A percentile compares a stretch with the other conserved stretches of the same genome.
Conservation (phyloP, 2,113 vertebrate species). For the Sylvia atricapilla region DNA sequence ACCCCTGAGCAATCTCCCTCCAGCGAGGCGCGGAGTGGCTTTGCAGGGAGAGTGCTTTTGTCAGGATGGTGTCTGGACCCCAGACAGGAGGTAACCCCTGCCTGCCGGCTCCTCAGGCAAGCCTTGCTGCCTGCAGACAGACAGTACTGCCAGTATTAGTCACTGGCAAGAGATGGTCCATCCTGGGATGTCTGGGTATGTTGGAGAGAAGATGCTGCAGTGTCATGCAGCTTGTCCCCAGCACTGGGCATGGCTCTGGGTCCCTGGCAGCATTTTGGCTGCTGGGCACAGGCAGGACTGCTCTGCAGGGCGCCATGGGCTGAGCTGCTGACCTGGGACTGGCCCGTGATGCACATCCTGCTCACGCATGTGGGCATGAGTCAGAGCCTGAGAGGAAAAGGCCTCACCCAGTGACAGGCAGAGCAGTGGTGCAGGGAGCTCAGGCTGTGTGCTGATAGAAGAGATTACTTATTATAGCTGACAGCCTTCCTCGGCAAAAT, state of each 20-base stretch:
- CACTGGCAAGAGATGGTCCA: neutral
- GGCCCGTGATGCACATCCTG: slow-evolving; percentile 61
- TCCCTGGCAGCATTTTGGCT: neutral
- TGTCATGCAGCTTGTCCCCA: rapidly evolving
- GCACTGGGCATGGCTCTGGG: rapidly evolving
- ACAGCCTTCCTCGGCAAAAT: neutral
- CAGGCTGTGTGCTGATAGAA: neutral
- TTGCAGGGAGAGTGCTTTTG: neutral
- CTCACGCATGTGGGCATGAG: slow-evolving; percentile 57
- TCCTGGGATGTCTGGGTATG: neutral
- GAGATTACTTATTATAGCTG: neutral
- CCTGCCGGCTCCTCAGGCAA: neutral
- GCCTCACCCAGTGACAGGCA: slow-evolving; percentile 38
- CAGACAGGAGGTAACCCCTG: neutral
- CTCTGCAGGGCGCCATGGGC: rapidly evolving
- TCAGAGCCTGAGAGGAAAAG: slow-evolving; percentile 51
- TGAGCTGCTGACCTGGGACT: neutral
- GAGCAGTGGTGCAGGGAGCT: neutral
- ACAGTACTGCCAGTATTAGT: neutral
- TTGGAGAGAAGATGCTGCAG: neutral
- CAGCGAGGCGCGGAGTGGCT: neutral
- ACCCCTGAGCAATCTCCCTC: neutral
- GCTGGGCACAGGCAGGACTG: neutral
- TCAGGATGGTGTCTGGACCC: neutral
- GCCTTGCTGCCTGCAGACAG: neutral